Conservation (phyloP, 2,113 vertebrate genomes). For the Gnathonemus longibarbis region DNA sequence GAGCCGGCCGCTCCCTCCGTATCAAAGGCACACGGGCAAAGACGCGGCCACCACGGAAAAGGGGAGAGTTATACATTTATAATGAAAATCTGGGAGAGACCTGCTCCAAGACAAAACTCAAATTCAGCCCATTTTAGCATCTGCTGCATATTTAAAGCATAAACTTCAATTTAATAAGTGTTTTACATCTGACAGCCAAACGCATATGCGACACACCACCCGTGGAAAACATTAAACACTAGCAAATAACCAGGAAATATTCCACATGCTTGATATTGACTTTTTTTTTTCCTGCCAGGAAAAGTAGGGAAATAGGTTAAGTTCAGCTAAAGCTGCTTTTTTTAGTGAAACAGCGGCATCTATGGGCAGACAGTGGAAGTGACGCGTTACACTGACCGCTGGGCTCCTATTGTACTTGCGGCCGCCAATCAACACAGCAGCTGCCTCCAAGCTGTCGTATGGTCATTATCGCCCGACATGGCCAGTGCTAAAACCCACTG, state of each 20-base stretch:
- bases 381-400: conserved; percentile 56
- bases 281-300: conserved; percentile 31
- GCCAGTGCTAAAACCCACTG: background rate
- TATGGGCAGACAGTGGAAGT: conserved; percentile 41
- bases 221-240: conserved; percentile 28
- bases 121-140: background rate
- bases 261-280: conserved; percentile 59
- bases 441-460: background rate
- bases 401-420: conserved; percentile 42
- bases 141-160: background rate
- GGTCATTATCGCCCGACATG: background rate
- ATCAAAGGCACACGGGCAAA: background rate
- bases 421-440: background rate
- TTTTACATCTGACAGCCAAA: conserved; percentile 5
- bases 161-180: background rate
- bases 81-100: background rate
- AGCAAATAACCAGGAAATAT: conserved; percentile 45
- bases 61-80: background rate
- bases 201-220: background rate
- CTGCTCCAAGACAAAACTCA: background rate
- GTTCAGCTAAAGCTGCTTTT: conserved; percentile 12
- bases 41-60: background rate
- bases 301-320: conserved; percentile 63
- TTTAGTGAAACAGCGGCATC: conserved; percentile 73
- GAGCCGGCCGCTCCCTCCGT: background rate